These are phyloP conservation scores for Blastobasis lacticolella DNA, from an alignment of 2,888 invertebrate genomes.

Conservation along the genomic window DNA sequence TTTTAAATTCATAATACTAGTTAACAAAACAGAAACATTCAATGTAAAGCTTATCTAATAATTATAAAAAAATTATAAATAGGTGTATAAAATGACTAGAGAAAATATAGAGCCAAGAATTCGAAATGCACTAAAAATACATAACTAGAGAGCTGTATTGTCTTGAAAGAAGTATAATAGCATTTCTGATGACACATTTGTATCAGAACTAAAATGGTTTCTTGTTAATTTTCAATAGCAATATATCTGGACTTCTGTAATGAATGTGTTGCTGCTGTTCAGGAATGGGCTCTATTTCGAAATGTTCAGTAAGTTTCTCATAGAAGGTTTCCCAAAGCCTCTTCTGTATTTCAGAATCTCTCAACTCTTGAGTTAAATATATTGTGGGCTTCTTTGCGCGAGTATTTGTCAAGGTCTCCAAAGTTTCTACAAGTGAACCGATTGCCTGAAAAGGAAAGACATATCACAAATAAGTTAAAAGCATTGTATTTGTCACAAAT, in stretches of 20 bases:
- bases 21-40: too few species aligned
- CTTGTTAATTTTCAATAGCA: constrained; percentile 63
- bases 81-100: too few species aligned
- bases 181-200: too few species aligned
- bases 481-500: background rate
- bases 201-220: constrained; percentile 23
- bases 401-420: constrained; percentile 55
- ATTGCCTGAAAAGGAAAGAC: constrained; percentile 62
- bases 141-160: too few species aligned
- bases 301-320: constrained; percentile 41
- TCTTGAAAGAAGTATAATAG: too few species aligned
- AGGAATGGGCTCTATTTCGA: constrained; percentile 66
- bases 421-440: constrained; percentile 74
- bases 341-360: constrained; percentile 74
- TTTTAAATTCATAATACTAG: too few species aligned
- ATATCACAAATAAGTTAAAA: background rate
- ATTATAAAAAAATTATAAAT: too few species aligned
- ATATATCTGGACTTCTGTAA: constrained; percentile 77
- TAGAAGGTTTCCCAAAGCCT: constrained; percentile 51
- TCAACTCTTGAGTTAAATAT: constrained; percentile 79
- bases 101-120: too few species aligned
- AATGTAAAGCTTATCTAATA: too few species aligned
- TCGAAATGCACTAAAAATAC: too few species aligned
- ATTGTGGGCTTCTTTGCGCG: constrained; percentile 67
- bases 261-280: constrained; percentile 74